These are phyloP conservation scores for Zaprionus camerounensis DNA, from an alignment of 1,140 invertebrate species.

Conservation along the genomic window DNA sequence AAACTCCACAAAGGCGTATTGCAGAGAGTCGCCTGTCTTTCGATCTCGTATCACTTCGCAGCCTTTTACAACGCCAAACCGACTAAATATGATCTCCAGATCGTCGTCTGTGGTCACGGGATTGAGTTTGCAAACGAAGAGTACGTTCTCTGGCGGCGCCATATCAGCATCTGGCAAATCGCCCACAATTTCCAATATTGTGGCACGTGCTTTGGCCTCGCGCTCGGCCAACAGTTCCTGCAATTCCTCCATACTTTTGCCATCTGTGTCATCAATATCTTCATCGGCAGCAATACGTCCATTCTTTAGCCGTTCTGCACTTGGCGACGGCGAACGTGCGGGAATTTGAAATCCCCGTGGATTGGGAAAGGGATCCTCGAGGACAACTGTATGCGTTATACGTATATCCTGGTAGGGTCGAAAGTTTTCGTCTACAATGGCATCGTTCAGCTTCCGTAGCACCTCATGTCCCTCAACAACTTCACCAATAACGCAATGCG, in stretches of 20 bases:
- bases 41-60: slow-evolving; percentile 99
- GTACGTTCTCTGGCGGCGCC: slow-evolving; percentile 98
- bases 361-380: slow-evolving; percentile 98
- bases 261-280: slow-evolving; percentile 95
- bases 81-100: slow-evolving; percentile 98
- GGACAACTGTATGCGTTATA: slow-evolving; percentile 98
- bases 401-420: slow-evolving; percentile 98
- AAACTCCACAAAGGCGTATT: slow-evolving; percentile 99
- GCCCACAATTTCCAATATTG: slow-evolving; percentile 99
- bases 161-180: slow-evolving; percentile 98
- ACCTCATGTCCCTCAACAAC: slow-evolving; percentile 96
- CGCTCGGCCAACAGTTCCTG: slow-evolving; percentile 94
- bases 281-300: slow-evolving; percentile 97
- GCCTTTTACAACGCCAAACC: slow-evolving; percentile 96
- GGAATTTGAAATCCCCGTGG: slow-evolving; percentile 91
- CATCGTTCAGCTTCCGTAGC: slow-evolving; percentile 95
- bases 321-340: slow-evolving; percentile 94
- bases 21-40: slow-evolving; percentile 96
- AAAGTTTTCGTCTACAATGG: slow-evolving; percentile 95
- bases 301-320: slow-evolving; percentile 90
- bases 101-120: slow-evolving; percentile 99
- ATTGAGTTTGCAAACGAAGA: slow-evolving; percentile 99
- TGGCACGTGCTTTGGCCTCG: slow-evolving; percentile 98
- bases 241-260: slow-evolving; percentile 93
- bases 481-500: slow-evolving; percentile 99